A percentile compares a stretch with the other conserved stretches of the same genome.
Conservation (phyloP, 2,113 vertebrate genomes). For the Petroica traversi region DNA sequence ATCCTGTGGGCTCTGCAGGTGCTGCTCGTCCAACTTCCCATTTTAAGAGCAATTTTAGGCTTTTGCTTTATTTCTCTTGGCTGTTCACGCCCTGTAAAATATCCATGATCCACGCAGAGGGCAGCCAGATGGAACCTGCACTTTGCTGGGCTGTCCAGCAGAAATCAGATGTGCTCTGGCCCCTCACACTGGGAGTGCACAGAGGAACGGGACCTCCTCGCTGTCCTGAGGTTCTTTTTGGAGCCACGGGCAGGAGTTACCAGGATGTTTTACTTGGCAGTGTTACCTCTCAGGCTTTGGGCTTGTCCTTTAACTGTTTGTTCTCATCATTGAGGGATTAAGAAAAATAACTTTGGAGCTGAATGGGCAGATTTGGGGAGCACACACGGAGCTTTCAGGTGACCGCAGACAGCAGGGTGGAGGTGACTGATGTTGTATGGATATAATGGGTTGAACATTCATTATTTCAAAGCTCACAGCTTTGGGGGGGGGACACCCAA, state of each 20-base stretch:
- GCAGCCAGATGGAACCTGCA: background rate
- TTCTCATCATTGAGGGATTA: background rate
- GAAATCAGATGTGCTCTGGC: background rate
- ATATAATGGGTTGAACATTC: no score
- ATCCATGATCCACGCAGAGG: background rate
- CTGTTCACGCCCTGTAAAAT: background rate
- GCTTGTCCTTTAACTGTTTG: background rate
- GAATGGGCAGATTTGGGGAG: background rate
- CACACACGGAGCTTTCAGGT: background rate
- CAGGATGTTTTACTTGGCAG: background rate
- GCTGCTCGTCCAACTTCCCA: background rate
- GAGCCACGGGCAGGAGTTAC: background rate
- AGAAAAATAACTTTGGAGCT: background rate
- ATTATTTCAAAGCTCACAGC: background rate
- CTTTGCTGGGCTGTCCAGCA: background rate
- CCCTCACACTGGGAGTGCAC: background rate
- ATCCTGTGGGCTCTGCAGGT: background rate
- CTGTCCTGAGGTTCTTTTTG: background rate
- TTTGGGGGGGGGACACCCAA: background rate
- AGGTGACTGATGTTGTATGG: background rate
- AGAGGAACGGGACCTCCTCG: background rate
- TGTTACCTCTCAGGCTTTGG: background rate
- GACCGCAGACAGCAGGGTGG: background rate
- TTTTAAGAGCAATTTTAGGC: background rate
- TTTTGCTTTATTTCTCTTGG: background rate